Evolutionary conservation across 2,113 vertebrate species (phyloP).

Genomic region (Diadophis punctatus): DNA sequence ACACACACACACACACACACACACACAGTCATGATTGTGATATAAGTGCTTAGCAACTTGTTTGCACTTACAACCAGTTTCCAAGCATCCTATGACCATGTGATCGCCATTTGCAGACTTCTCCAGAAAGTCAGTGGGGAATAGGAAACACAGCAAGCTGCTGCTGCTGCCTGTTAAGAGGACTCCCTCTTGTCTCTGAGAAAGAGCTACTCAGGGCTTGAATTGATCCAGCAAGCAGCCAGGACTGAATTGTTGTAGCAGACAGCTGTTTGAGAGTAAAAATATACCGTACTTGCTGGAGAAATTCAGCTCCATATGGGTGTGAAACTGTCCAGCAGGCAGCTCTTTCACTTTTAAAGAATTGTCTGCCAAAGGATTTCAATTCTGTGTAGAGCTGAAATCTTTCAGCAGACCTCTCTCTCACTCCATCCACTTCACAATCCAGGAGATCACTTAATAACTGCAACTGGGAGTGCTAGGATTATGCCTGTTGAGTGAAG

Average conservation of each 20-base stretch:
- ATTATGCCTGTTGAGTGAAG: background rate
- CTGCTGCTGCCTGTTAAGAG: background rate
- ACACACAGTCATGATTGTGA: too few species aligned
- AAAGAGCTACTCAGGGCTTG: background rate
- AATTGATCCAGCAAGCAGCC: background rate
- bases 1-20: too few species aligned
- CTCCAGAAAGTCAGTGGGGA: too few species aligned
- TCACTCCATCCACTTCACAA: background rate
- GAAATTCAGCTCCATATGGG: background rate
- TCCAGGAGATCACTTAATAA: background rate
- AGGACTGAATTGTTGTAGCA: background rate
- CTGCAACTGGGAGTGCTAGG: background rate
- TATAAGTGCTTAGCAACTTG: too few species aligned
- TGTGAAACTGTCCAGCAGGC: background rate
- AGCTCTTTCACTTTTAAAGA: background rate
- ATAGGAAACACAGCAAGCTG: background rate
- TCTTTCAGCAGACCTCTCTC: background rate
- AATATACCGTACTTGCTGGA: background rate
- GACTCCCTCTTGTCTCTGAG: background rate
- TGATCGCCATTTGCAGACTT: too few species aligned
- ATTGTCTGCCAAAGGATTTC: background rate
- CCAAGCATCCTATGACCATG: too few species aligned
- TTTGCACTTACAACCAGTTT: too few species aligned
- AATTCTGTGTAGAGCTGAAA: background rate
- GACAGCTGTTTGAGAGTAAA: background rate